Conservation (phyloP, 23 tunicate species). For the Halocynthia roretzi region DNA sequence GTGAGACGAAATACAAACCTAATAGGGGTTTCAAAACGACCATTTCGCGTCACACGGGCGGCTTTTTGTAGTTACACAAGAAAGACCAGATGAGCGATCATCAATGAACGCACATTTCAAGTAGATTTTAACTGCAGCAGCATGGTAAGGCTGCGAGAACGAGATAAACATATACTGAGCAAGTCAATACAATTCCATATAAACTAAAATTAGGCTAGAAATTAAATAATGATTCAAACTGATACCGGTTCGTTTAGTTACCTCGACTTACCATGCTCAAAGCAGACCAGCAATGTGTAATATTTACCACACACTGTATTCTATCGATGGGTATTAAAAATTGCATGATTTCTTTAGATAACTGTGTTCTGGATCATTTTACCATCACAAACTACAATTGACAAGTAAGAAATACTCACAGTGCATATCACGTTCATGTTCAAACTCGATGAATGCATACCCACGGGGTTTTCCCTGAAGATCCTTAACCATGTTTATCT, state of each 20-base stretch:
- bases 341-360: no score
- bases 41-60: constrained; percentile 7
- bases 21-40: constrained; percentile 1
- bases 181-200: no score
- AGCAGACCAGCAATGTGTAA: no score
- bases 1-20: constrained; percentile 43
- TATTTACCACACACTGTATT: no score
- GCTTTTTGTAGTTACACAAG: constrained; percentile 6
- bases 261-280: no score
- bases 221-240: no score
- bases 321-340: no score
- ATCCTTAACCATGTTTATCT: constrained; percentile 87
- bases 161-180: constrained; percentile 6
- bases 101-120: constrained; percentile 10
- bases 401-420: constrained; percentile 43
- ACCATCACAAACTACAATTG: not conserved
- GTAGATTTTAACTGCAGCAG: constrained; percentile 9
- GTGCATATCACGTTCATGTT: constrained; percentile 98
- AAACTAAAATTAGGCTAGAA: no score
- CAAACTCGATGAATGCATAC: constrained; percentile 96
- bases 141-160: constrained; percentile 34
- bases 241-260: no score
- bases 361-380: no score
- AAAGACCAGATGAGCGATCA: not conserved
- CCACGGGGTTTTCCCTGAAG: constrained; percentile 81